These are phyloP conservation scores for Atrina japonica DNA, from an alignment of 2,888 invertebrate species.

Conservation along the genomic window DNA sequence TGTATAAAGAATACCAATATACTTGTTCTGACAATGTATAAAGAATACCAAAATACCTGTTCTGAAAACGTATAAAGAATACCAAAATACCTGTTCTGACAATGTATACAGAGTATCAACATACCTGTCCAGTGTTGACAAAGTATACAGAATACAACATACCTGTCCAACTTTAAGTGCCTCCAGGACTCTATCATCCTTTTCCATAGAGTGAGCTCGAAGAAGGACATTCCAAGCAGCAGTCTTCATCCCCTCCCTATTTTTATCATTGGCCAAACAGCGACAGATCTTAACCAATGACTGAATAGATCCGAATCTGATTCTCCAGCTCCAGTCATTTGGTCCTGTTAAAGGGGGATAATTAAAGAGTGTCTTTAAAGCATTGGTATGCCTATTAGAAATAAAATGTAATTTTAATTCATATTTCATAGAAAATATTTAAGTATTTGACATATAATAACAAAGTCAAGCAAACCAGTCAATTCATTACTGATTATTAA, in stretches of 20 bases:
- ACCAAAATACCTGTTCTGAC: too few relatives aligned
- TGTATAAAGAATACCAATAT: not conserved
- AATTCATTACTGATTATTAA: too few relatives aligned
- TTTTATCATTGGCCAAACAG: slow-evolving; percentile 68
- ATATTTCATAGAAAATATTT: too few relatives aligned
- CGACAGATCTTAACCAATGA: slow-evolving; percentile 76
- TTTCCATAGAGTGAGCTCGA: slow-evolving; percentile 73
- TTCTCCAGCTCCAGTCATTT: slow-evolving; percentile 79
- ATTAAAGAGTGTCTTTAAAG: too few relatives aligned
- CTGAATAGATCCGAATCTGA: slow-evolving; percentile 78
- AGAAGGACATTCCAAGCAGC: slow-evolving; percentile 76
- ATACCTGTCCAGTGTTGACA: too few relatives aligned
- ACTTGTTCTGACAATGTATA: too few relatives aligned
- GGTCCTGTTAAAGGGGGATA: slow-evolving; percentile 67
- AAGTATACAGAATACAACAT: not conserved
- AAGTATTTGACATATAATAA: too few relatives aligned
- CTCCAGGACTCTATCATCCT: slow-evolving; percentile 77
- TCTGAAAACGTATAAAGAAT: not conserved
- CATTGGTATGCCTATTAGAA: too few relatives aligned
- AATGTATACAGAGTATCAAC: too few relatives aligned
- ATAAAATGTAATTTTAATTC: too few relatives aligned
- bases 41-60: not conserved
- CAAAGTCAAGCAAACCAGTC: too few relatives aligned
- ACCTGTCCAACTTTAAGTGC: slow-evolving; percentile 80
- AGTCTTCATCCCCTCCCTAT: slow-evolving; percentile 73